phyloP scores from a whole-genome alignment of 2,888 invertebrate genomes.

The Brachycybe producta region DNA sequence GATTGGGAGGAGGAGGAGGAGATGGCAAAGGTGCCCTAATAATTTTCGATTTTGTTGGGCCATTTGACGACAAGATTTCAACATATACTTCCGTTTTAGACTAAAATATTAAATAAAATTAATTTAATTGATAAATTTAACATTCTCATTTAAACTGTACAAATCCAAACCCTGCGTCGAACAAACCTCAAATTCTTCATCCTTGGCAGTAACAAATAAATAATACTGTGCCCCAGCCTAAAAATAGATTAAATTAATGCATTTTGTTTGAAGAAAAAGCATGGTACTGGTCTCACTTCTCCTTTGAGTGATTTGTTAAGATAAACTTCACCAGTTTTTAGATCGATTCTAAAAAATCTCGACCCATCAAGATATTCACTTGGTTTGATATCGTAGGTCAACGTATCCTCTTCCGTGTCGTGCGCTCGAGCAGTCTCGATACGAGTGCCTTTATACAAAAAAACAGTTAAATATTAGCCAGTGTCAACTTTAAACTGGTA shows the following conservation, averaged over 20 bases:
- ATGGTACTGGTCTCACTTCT: slow-evolving; percentile 45
- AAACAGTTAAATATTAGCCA: not conserved
- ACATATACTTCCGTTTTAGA: slow-evolving; percentile 17
- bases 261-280: not conserved
- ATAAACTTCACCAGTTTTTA: slow-evolving; percentile 58
- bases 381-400: slow-evolving; percentile 24
- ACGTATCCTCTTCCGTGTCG: slow-evolving; percentile 25
- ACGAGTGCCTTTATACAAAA: slow-evolving; percentile 22
- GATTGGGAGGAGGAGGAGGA: slow-evolving; percentile 21
- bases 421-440: slow-evolving; percentile 23
- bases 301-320: slow-evolving; percentile 63
- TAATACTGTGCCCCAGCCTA: slow-evolving; percentile 53
- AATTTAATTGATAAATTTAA: not conserved
- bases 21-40: slow-evolving; percentile 23
- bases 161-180: not conserved
- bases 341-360: slow-evolving; percentile 53
- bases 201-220: slow-evolving; percentile 53
- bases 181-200: slow-evolving; percentile 42
- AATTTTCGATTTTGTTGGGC: slow-evolving; percentile 18
- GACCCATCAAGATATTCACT: slow-evolving; percentile 27
- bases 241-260: slow-evolving; percentile 8
- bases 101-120: slow-evolving; percentile 1
- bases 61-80: slow-evolving; percentile 9
- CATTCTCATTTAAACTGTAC: not conserved
- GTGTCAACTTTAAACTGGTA: too few species aligned